Evolutionary conservation across 2,888 invertebrate species (phyloP).

Genomic region (Meta bourneti): DNA sequence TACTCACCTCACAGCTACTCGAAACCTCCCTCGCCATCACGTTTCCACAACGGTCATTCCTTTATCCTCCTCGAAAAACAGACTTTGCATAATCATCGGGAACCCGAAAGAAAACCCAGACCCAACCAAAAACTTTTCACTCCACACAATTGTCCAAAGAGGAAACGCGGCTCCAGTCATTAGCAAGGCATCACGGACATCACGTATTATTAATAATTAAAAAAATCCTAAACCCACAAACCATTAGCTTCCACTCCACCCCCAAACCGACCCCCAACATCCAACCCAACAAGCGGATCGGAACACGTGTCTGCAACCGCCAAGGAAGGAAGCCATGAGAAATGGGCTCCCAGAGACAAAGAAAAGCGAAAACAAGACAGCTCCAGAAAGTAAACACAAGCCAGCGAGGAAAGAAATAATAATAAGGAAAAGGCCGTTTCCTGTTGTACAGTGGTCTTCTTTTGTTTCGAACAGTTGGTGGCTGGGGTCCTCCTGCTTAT

Average conservation of each 20-base stretch:
- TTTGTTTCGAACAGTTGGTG: constrained; percentile 24
- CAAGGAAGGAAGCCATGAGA: constrained; percentile 21
- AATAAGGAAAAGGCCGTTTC: constrained; percentile 10
- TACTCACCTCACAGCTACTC: too few species aligned
- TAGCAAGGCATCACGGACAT: neutral
- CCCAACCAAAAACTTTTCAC: neutral
- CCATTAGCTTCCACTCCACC: neutral
- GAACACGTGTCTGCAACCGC: constrained; percentile 44
- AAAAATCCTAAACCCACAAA: neutral
- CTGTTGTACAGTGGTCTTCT: constrained; percentile 31
- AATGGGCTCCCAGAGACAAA: constrained; percentile 35
- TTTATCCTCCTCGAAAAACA: neutral
- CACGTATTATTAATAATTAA: neutral
- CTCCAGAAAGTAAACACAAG: constrained; percentile 23
- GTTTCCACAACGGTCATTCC: neutral
- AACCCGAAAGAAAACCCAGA: neutral
- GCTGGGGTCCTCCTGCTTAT: constrained; percentile 4
- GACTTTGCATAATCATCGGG: neutral
- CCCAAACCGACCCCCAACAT: neutral
- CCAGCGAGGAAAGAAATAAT: neutral
- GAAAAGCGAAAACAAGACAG: neutral
- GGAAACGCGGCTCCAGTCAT: neutral
- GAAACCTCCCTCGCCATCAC: neutral
- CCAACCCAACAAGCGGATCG: constrained; percentile 27
- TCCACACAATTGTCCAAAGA: neutral